These are phyloP conservation scores for Propithecus coquereli DNA, from an alignment of 2,113 vertebrate genomes.

Conservation along the genomic window DNA sequence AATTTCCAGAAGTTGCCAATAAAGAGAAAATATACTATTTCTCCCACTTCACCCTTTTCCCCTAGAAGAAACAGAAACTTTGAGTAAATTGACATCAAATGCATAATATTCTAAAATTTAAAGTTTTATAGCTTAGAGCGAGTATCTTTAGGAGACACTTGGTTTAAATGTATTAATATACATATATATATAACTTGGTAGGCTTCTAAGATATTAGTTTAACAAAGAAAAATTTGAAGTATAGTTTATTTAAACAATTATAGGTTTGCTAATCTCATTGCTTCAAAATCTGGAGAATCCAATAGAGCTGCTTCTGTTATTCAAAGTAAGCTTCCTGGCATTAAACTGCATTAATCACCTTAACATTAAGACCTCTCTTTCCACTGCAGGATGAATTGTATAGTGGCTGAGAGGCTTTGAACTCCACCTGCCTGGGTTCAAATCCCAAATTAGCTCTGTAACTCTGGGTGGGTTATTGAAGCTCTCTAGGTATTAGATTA, in stretches of 20 bases:
- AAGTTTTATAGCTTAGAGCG: not conserved
- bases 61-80: not conserved
- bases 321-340: not conserved
- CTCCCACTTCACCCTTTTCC: not conserved
- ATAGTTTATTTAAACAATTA: not conserved
- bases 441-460: not conserved
- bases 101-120: not conserved
- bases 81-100: not conserved
- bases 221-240: not conserved
- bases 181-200: not conserved
- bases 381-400: not conserved
- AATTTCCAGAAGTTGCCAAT: not conserved
- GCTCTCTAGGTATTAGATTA: not conserved
- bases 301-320: not conserved
- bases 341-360: not conserved
- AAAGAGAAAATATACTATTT: not conserved
- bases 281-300: not conserved
- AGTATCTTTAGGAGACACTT: not conserved
- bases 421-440: not conserved
- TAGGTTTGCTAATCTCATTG: not conserved
- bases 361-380: not conserved
- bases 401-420: not conserved
- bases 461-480: not conserved
- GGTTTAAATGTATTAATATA: not conserved
- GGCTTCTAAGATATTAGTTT: not conserved